Evolutionary conservation across 1,140 invertebrate genomes (phyloP).

Genomic region (Xylocopa sonorina): DNA sequence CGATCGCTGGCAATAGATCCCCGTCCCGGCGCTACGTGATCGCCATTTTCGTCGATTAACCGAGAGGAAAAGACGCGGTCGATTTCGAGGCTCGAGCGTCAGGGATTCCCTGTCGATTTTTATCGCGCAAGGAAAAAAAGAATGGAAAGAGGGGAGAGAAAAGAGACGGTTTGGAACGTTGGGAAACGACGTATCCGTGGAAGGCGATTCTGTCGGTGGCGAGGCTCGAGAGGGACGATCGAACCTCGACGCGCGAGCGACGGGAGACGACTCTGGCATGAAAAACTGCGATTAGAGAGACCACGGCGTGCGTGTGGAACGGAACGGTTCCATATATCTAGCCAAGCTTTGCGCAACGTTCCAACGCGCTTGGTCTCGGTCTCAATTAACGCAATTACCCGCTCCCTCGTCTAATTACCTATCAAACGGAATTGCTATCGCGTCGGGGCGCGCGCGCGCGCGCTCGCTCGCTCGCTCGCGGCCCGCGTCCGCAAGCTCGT

Average conservation of each 20-base stretch:
- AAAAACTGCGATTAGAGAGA: conserved; percentile 61
- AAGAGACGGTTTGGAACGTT: background rate
- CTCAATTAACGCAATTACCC: conserved; percentile 78
- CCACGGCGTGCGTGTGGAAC: conserved; percentile 62
- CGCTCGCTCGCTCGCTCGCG: conserved; percentile 28
- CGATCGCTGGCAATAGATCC: background rate
- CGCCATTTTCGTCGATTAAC: background rate
- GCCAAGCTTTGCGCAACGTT: conserved; percentile 70
- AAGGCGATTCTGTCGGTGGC: conserved; percentile 25
- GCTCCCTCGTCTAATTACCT: conserved; percentile 78
- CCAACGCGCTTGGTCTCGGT: conserved; percentile 60
- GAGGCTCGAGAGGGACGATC: conserved; percentile 11
- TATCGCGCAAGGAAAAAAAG: background rate
- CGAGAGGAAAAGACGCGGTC: background rate
- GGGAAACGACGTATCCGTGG: conserved; percentile 19
- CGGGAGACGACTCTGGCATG: conserved; percentile 42
- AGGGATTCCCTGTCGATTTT: background rate
- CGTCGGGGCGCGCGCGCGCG: conserved; percentile 38
- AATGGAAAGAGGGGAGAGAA: background rate
- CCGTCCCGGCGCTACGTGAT: background rate
- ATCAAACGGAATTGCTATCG: conserved; percentile 77
- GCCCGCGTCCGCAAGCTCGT: too few relatives aligned
- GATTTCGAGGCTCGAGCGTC: conserved; percentile 53
- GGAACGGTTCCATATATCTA: conserved; percentile 69
- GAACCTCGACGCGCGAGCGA: background rate